These are phyloP conservation scores for Acrocephalus kingi DNA, from an alignment of 2,113 vertebrate species.

Conservation along the genomic window DNA sequence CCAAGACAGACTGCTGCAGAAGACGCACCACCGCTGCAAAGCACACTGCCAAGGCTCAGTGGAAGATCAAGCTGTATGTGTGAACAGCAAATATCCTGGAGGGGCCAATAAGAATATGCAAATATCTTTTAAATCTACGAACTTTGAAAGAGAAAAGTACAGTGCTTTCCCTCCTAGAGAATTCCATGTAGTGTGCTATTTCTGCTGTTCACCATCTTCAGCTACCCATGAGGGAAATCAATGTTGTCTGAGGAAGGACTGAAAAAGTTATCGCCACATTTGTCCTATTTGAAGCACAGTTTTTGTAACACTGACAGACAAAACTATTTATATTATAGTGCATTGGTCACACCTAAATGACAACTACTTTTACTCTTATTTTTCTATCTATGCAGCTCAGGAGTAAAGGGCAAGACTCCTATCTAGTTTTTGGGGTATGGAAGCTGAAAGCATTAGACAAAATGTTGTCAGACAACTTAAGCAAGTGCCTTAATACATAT, in stretches of 20 bases:
- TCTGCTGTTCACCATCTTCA: background rate
- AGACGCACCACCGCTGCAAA: rapidly evolving
- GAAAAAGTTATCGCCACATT: background rate
- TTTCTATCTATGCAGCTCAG: background rate
- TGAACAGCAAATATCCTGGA: background rate
- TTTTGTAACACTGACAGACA: background rate
- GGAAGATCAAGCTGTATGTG: background rate
- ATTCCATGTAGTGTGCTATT: background rate
- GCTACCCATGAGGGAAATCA: background rate
- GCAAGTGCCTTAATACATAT: background rate
- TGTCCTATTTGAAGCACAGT: background rate
- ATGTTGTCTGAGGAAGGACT: background rate
- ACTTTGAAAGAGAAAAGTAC: background rate
- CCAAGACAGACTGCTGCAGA: background rate
- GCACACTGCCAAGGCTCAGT: background rate
- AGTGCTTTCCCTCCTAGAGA: background rate
- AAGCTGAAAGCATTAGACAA: background rate
- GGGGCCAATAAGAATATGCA: background rate
- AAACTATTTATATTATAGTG: background rate
- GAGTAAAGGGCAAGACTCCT: background rate
- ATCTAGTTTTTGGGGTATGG: background rate
- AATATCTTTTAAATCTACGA: background rate
- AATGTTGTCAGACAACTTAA: background rate
- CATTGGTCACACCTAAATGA: background rate
- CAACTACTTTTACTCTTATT: background rate